phyloP scores from a whole-genome alignment of 2,888 invertebrate genomes.

The Platypus cylindrus region DNA sequence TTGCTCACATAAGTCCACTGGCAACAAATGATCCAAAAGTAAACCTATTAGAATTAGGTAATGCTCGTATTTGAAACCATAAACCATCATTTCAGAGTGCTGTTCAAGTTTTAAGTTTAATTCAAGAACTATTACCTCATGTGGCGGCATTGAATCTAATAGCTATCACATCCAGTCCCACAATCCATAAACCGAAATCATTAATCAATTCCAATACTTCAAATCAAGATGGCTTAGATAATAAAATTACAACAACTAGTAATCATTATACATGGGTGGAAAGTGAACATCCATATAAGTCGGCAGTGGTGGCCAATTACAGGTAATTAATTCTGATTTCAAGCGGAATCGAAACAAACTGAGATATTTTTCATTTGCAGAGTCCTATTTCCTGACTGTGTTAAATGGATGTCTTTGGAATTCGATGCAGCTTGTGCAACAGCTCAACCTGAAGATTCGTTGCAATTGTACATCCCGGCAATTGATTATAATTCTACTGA shows the following conservation, averaged over 20 bases:
- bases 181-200: slow-evolving; percentile 25
- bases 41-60: slow-evolving; percentile 17
- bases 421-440: slow-evolving; percentile 89
- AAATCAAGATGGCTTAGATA: slow-evolving; percentile 22
- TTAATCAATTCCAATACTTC: slow-evolving; percentile 21
- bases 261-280: slow-evolving; percentile 86
- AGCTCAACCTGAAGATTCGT: slow-evolving; percentile 82
- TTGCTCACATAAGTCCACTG: slow-evolving; percentile 75
- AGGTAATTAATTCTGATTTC: slow-evolving; percentile 39
- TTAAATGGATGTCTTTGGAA: slow-evolving; percentile 87
- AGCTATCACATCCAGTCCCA: slow-evolving; percentile 21
- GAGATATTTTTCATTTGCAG: slow-evolving; percentile 36
- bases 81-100: slow-evolving; percentile 48
- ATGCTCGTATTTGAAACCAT: neutral
- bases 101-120: slow-evolving; percentile 72
- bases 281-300: slow-evolving; percentile 94
- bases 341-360: neutral
- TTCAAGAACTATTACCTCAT: slow-evolving; percentile 80
- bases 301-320: slow-evolving; percentile 73
- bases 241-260: slow-evolving; percentile 50
- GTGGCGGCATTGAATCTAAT: slow-evolving; percentile 74
- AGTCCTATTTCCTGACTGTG: slow-evolving; percentile 75
- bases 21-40: slow-evolving; percentile 74
- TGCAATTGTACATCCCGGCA: slow-evolving; percentile 57
- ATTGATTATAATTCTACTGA: slow-evolving; percentile 18